These are phyloP conservation scores for Stenurella melanura DNA, from an alignment of 2,888 invertebrate species.

Conservation along the genomic window DNA sequence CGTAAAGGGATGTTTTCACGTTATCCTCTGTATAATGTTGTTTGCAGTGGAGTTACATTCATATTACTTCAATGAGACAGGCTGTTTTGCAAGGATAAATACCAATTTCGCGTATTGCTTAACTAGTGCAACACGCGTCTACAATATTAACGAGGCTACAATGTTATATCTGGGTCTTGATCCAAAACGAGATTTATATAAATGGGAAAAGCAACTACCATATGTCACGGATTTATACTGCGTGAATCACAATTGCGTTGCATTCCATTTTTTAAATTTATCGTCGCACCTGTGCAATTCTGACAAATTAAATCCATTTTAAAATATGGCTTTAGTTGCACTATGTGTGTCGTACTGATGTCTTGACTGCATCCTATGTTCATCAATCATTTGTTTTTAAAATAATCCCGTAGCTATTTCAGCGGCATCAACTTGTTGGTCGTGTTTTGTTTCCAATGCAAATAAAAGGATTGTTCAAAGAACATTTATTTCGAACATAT, in stretches of 20 bases:
- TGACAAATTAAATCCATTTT: constrained; percentile 30
- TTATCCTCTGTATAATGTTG: not conserved
- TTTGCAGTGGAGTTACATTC: not conserved
- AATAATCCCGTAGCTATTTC: constrained; percentile 13
- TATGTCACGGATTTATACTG: constrained; percentile 20
- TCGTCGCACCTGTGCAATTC: constrained; percentile 19
- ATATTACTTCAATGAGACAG: not conserved
- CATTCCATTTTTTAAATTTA: constrained; percentile 11
- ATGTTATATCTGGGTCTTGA: constrained; percentile 19
- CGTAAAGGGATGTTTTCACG: no score
- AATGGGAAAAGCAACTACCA: constrained; percentile 21
- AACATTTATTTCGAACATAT: not conserved
- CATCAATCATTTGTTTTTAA: constrained; percentile 25
- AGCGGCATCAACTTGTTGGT: constrained; percentile 12
- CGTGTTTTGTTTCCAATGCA: not conserved
- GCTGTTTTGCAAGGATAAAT: not conserved
- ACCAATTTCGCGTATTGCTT: not conserved
- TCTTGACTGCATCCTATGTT: constrained; percentile 11
- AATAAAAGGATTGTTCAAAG: constrained; percentile 18
- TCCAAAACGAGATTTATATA: constrained; percentile 28
- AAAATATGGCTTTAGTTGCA: constrained; percentile 16
- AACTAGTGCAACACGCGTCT: not conserved
- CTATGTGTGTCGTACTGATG: not conserved
- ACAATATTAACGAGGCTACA: constrained; percentile 20
- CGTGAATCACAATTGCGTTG: constrained; percentile 23